Base-by-base conservation (phyloP, 1,140 invertebrate genomes). In the Cheumatopsyche charites region DNA sequence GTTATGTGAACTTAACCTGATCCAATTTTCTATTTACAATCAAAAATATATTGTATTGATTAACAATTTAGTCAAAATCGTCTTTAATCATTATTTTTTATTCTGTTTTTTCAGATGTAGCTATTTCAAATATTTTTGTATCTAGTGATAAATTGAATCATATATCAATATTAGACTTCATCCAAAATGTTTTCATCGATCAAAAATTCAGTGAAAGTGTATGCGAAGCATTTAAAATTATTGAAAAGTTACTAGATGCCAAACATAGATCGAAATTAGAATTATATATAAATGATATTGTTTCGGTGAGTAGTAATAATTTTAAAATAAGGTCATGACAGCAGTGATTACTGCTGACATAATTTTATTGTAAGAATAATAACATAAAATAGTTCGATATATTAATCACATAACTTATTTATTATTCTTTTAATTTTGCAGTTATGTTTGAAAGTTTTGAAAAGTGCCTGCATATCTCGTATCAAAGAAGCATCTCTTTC, bases 271-370 rank as follows among this genome's bases (percentile, higher is more conserved):
- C n/a, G 6, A 75, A 75, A 66, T 41, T 75, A 21, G 67, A 72
- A 58, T 36, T 67, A 0, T 71, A 75, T 26, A 63, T 75, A 15
- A 62, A 75, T 25, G 29, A 72, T 21, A 75, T 75, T 49, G 67
- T 75, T 19, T 25, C 47, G 12, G 73, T 75, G 49, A 68, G 58
- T 19, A 42, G 7, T 19, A 41, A 47, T n/a, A 47, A 47, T 21
- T 36, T 36, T 36, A 9, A 4, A 36, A 4, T 36, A n/a, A n/a
- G n/a, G n/a, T n/a, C n/a, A n/a, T n/a, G n/a, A n/a, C n/a, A n/a
- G n/a, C n/a, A n/a, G n/a, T n/a, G 3, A 26, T n/a, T 55, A 15
- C 19, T 12, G 1, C 25, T 62, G 13, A 1, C 12, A n/a, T 17
- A 5, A 13, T 42, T 4, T 42, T 7, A 3, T 29, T 29, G 15